A percentile compares a stretch with the other conserved stretches of the same genome.
Evolutionary conservation across 2,888 invertebrate species (phyloP).

Genomic region (Steinernema hermaphroditum): DNA sequence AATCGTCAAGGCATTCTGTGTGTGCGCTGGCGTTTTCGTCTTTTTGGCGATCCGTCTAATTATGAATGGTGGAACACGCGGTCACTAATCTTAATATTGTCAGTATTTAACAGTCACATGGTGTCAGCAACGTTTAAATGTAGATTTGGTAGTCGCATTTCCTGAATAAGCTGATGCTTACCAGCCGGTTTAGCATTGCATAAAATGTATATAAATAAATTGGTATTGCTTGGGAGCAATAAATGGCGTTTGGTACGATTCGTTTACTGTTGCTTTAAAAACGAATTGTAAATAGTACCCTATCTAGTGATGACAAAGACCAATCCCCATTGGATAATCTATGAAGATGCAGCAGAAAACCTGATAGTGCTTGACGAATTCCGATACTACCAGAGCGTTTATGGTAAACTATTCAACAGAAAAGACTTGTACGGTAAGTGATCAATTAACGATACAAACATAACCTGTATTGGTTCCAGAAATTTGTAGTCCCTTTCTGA

Average conservation of each 20-base stretch:
- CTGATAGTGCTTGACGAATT: conserved; percentile 46
- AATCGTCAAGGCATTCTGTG: conserved; percentile 34
- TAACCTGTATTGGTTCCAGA: conserved; percentile 31
- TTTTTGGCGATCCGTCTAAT: conserved; percentile 26
- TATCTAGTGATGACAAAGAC: no score
- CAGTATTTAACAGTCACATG: no score
- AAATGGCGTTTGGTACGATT: no score
- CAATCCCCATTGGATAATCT: background rate
- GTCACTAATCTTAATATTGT: background rate
- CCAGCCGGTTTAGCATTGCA: no score
- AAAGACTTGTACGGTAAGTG: conserved; percentile 11
- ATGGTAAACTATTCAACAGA: conserved; percentile 28
- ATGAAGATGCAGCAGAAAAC: conserved; percentile 13
- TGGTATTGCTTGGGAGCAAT: no score
- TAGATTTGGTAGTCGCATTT: no score
- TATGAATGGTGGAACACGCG: conserved; percentile 21
- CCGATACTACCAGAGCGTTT: conserved; percentile 34
- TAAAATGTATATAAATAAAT: no score
- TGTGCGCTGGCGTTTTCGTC: conserved; percentile 34
- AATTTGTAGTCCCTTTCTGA: conserved; percentile 46
- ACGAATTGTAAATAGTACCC: no score
- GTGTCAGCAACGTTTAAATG: no score
- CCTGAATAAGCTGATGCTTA: no score
- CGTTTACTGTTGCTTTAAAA: no score
- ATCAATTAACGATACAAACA: background rate